Conservation (phyloP, 37 sponge, comb jelly and placozoan genomes). For the Lycopodina hypogea region DNA sequence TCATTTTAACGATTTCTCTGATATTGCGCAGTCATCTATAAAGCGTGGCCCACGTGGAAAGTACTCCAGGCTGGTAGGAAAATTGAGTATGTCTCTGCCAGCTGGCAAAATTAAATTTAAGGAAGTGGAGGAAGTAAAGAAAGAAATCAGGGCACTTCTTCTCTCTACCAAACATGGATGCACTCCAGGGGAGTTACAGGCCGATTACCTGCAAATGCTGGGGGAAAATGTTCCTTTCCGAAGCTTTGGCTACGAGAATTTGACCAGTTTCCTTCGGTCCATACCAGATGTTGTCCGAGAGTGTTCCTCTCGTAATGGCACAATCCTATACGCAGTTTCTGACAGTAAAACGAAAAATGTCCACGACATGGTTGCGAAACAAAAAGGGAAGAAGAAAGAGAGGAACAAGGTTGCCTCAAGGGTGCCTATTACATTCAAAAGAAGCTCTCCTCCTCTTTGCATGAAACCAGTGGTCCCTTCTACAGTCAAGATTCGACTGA, state of each 20-base stretch:
- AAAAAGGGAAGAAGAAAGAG: not conserved
- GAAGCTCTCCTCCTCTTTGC: not conserved
- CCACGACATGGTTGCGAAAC: slow-evolving; percentile 35
- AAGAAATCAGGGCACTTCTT: slow-evolving; percentile 37
- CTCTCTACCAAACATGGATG: slow-evolving; percentile 49
- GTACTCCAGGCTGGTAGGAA: too few relatives aligned
- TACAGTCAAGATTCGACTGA: slow-evolving; percentile 26
- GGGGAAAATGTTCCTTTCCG: slow-evolving; percentile 22
- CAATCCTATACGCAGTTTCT: slow-evolving; percentile 21
- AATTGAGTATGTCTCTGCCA: too few relatives aligned
- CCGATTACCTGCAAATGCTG: slow-evolving; percentile 33
- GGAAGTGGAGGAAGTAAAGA: slow-evolving; percentile 14
- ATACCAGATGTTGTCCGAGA: slow-evolving; percentile 41
- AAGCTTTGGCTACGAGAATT: slow-evolving; percentile 25
- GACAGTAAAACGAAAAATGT: slow-evolving; percentile 25
- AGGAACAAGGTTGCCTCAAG: not conserved
- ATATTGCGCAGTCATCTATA: too few relatives aligned
- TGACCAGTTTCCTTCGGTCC: slow-evolving; percentile 14
- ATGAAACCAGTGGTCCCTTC: not conserved
- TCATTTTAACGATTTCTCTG: too few relatives aligned
- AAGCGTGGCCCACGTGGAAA: too few relatives aligned
- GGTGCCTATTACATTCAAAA: not conserved
- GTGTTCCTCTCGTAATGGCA: not conserved
- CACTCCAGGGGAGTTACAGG: slow-evolving; percentile 23
- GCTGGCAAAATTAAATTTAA: not conserved